Conservation (phyloP, 1,140 invertebrate species). For the Lepeophtheirus salmonis region DNA sequence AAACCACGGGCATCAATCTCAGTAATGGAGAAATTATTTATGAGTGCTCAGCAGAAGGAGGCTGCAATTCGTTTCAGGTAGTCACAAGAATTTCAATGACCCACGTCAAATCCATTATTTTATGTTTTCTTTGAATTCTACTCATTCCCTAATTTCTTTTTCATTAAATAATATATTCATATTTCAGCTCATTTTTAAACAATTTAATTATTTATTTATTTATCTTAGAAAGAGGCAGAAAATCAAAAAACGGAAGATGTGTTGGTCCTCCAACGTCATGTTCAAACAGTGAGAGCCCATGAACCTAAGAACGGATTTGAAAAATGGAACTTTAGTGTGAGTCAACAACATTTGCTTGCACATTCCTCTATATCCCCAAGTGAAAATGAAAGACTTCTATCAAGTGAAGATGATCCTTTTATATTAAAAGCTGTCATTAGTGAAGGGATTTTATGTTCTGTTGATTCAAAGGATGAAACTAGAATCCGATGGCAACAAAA, state of each 20-base stretch:
- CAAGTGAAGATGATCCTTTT: not conserved
- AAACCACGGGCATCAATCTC: constrained; percentile 39
- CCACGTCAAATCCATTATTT: too few species aligned
- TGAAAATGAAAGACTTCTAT: not conserved
- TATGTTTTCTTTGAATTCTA: too few species aligned
- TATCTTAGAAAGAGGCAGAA: constrained; percentile 24
- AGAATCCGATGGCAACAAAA: constrained; percentile 48
- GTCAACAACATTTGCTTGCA: constrained; percentile 36
- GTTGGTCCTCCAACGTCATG: constrained; percentile 53
- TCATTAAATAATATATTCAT: too few species aligned
- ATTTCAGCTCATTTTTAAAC: too few species aligned
- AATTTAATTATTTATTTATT: constrained; percentile 14
- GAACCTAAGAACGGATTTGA: constrained; percentile 60
- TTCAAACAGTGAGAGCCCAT: constrained; percentile 64
- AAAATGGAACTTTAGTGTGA: constrained; percentile 90
- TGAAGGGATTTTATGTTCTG: constrained; percentile 48
- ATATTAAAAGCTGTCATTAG: constrained; percentile 44
- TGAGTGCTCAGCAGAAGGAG: constrained; percentile 44
- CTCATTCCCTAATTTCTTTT: too few species aligned
- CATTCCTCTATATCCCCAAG: constrained; percentile 12
- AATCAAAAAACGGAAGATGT: constrained; percentile 36
- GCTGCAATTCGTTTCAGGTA: constrained; percentile 39
- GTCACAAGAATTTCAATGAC: too few species aligned
- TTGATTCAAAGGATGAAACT: constrained; percentile 32
- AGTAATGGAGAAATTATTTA: constrained; percentile 53